Conservation (phyloP, 2,888 invertebrate species). For the Nomada lathburiana region DNA sequence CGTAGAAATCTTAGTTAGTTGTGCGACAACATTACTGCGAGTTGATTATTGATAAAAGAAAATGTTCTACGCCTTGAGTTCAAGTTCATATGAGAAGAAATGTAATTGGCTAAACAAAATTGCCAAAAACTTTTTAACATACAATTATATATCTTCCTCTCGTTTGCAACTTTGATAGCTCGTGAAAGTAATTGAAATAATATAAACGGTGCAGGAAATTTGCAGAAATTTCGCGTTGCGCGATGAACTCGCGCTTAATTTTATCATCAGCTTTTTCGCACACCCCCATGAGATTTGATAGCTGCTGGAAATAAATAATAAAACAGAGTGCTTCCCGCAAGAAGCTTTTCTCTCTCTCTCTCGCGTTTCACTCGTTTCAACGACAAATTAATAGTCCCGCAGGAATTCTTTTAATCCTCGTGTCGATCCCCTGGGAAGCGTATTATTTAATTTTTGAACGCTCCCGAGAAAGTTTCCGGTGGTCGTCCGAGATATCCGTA, state of each 20-base stretch:
- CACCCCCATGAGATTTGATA: background rate
- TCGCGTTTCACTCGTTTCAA: background rate
- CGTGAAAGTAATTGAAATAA: background rate
- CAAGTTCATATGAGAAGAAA: no score
- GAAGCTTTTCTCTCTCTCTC: background rate
- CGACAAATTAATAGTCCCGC: conserved; percentile 17
- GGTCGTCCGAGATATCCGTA: background rate
- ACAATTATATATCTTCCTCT: background rate
- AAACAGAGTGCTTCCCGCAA: background rate
- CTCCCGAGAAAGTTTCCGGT: background rate
- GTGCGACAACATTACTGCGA: no score
- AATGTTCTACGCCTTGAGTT: no score
- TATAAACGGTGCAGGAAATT: background rate
- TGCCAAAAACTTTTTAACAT: no score
- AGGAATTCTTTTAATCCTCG: conserved; percentile 32
- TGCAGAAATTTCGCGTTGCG: conserved; percentile 6
- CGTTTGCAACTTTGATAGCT: background rate
- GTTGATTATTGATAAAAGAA: no score
- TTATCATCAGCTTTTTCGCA: conserved; percentile 14
- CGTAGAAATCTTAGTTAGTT: no score
- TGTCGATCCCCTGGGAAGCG: background rate
- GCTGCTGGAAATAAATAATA: conserved; percentile 20
- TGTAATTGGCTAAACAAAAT: no score
- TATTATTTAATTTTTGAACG: conserved; percentile 21
- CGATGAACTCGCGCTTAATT: conserved; percentile 11